Evolutionary conservation across 2,888 invertebrate genomes (phyloP), one percentile per base, ranked within the genome.

Genomic region (Calameuta idolon): DNA sequence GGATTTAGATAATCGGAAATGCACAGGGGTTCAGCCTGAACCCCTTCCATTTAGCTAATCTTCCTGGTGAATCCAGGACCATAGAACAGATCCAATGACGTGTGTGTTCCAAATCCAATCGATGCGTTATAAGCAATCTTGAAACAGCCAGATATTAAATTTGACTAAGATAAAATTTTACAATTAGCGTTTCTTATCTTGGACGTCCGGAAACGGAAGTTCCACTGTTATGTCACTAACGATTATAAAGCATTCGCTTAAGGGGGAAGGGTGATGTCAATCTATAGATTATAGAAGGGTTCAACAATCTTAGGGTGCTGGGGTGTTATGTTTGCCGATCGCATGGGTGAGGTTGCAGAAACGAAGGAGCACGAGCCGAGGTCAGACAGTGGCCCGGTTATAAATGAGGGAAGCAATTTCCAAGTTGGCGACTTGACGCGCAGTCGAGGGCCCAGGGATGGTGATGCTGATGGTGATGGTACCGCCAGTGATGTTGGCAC

Each of bases 381-480:
- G 71, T 75, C 75, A 71, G 78, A 75, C 77, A 74, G 77, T 75
- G 76, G 75, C 69, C 81, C 84, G 86, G 86, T 89, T 89, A 89
- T 89, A 88, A 89, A 89, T 86, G 89, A 89, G 86, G 86, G 83
- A 86, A 89, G 88, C 87, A 89, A 89, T 89, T 89, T 89, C 87
- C 88, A 89, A 89, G 87, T 88, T 88, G 86, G 85, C 85, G 89
- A 85, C 84, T 87, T 85, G 87, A 88, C 85, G 88, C 87, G 85
- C 77, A 88, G 85, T 75, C 33, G 69, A 77, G 77, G 40, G 69
- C 34, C 69, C 77, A 73, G 71, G 33, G 71, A 34, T 71, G 71
- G 71, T n/a, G 31, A 34, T 71, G 15, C 71, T 71, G 76, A 31
- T 34, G 73, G 34, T 30, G 73, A 73, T 55, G 55, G 55, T 55